Base-by-base conservation (phyloP, 2,797 vertebrate genomes). In the Enteromius treurensis region DNA sequence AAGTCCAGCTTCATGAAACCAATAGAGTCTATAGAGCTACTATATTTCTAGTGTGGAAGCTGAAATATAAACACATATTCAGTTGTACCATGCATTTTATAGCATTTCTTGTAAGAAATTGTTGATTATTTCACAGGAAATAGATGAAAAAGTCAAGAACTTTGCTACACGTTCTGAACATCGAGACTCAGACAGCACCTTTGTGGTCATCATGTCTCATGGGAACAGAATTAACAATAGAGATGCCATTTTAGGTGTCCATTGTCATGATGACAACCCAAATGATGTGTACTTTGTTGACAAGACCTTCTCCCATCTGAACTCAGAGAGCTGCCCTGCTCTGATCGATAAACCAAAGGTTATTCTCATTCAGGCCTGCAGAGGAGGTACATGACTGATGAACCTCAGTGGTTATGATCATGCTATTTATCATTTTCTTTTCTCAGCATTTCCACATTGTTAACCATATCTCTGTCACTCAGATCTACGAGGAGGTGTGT, bases 231-330 rank as follows among this genome's bases (percentile, higher is more conserved):
- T 71, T 4, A 1, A 71, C 0, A 71, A 71, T 45, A 71, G 47
- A 47, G 69, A 71, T 71, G 69, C 69, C 37, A 47, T 71, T 71
- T 23, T 47, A 47, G 69, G 69, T 23, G 40, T 47, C 69, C 23
- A 23, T 8, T 45, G 2, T 40, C 1, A 47, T 15, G 0, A 1
- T 2, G 3, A 11, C 10, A 47, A 71, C 11, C 4, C 19, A 21
- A 17, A 2, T 1, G 69, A 71, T 32, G 0, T 5, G 40, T 71
- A n/a, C 69, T 71, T 42, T 26, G 29, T 71, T 26, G 69, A 71
- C 1, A 21, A 70, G 0, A 45, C n/a, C 34, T 70, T 70, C 68
- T n/a, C 68, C 40, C 21, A 11, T 15, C 21, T 70, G 13, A 45
- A 70, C n/a, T 40, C 68, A n/a, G 40, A 5, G 6, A 70, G 42